phyloP scores from a whole-genome alignment of 2,888 invertebrate species.

The Scaptomyza polygonia region DNA sequence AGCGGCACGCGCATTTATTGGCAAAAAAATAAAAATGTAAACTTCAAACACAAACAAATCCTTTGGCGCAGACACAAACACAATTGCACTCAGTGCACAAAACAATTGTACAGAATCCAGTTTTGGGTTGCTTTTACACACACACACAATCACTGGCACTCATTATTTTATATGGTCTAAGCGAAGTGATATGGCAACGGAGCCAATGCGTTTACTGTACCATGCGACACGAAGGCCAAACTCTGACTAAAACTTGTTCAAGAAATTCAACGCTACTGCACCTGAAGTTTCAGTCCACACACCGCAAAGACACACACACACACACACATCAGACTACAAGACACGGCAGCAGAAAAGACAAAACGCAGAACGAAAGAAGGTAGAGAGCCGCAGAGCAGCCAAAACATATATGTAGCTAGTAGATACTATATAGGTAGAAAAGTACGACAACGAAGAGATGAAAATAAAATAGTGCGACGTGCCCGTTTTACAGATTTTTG shows the following conservation, averaged over 20 bases:
- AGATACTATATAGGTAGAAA: slow-evolving; percentile 68
- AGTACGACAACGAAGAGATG: slow-evolving; percentile 57
- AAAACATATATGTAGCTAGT: slow-evolving; percentile 40
- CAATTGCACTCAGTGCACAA: slow-evolving; percentile 40
- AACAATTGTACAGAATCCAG: slow-evolving; percentile 72
- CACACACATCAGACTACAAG: slow-evolving; percentile 57
- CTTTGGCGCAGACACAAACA: slow-evolving; percentile 50
- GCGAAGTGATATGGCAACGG: slow-evolving; percentile 42
- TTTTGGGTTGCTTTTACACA: slow-evolving; percentile 41
- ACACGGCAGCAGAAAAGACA: slow-evolving; percentile 67
- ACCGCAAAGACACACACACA: slow-evolving; percentile 32
- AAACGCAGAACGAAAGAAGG: slow-evolving; percentile 57
- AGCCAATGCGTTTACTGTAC: slow-evolving; percentile 81
- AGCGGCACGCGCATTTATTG: slow-evolving; percentile 45
- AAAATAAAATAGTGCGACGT: slow-evolving; percentile 75
- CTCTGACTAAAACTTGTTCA: slow-evolving; percentile 84
- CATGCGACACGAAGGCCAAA: slow-evolving; percentile 84
- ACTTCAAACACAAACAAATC: slow-evolving; percentile 43
- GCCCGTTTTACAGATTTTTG: slow-evolving; percentile 73
- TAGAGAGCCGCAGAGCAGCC: slow-evolving; percentile 55
- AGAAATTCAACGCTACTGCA: slow-evolving; percentile 77
- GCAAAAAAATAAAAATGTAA: slow-evolving; percentile 34
- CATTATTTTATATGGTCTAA: slow-evolving; percentile 40
- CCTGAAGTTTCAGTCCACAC: slow-evolving; percentile 70
- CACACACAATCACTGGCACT: slow-evolving; percentile 30